Evolutionary conservation across 1,140 invertebrate genomes (phyloP).

Genomic region (Aricia agestis): DNA sequence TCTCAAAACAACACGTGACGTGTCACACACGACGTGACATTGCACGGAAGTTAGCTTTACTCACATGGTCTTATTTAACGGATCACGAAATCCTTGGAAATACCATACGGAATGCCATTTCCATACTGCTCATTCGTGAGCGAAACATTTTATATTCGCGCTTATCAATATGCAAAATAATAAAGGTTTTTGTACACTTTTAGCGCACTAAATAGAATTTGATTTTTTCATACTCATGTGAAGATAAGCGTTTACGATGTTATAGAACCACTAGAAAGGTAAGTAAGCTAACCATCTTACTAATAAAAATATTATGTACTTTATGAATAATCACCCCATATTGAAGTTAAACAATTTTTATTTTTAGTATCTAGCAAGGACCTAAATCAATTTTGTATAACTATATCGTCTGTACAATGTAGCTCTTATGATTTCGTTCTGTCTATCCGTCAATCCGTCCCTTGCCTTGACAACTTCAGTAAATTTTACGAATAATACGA

Average conservation of each 20-base stretch:
- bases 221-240: not conserved
- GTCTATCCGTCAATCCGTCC: too few species aligned
- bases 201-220: not conserved
- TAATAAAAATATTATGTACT: too few species aligned
- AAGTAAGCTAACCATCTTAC: too few species aligned
- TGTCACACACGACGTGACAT: slow-evolving; percentile 38
- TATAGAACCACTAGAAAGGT: not conserved
- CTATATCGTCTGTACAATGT: too few species aligned
- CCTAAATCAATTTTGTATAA: too few species aligned
- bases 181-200: slow-evolving; percentile 12
- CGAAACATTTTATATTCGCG: slow-evolving; percentile 5
- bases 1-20: slow-evolving; percentile 31
- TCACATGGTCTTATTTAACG: slow-evolving; percentile 67
- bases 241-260: not conserved
- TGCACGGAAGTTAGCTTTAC: slow-evolving; percentile 61
- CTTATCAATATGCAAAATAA: slow-evolving; percentile 14
- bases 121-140: slow-evolving; percentile 29
- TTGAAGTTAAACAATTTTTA: too few species aligned
- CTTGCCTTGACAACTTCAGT: too few species aligned
- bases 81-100: slow-evolving; percentile 60
- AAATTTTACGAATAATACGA: too few species aligned
- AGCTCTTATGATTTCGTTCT: too few species aligned
- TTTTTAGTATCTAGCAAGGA: too few species aligned
- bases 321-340: too few species aligned
- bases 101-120: slow-evolving; percentile 19